These are phyloP conservation scores for Myodes glareolus DNA, from an alignment of 2,113 vertebrate species.

Conservation along the genomic window DNA sequence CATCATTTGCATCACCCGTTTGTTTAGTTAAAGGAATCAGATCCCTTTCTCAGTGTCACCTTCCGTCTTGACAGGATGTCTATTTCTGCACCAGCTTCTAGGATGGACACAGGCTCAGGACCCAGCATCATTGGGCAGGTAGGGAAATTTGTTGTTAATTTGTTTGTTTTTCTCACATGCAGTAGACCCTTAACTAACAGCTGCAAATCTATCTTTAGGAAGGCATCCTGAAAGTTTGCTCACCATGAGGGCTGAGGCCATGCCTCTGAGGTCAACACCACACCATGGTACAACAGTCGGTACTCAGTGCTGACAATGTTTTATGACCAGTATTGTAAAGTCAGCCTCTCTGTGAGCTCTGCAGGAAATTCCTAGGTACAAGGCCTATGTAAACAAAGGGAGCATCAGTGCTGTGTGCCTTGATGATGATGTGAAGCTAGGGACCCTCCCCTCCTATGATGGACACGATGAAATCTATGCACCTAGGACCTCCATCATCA, in stretches of 20 bases:
- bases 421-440: neutral
- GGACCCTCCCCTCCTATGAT: rapidly evolving
- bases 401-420: no score
- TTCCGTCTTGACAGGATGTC: neutral
- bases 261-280: neutral
- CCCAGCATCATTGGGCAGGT: neutral
- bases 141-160: neutral
- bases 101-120: neutral
- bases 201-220: neutral
- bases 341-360: neutral
- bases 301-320: neutral
- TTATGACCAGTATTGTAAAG: no score
- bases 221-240: neutral
- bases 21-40: neutral
- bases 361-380: neutral
- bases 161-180: rapidly evolving
- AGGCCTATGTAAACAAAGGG: neutral
- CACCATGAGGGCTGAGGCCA: neutral
- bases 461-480: neutral
- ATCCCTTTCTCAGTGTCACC: neutral
- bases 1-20: neutral
- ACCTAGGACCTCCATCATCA: neutral
- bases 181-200: neutral
- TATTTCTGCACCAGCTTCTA: neutral
- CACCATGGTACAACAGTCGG: rapidly evolving